Percentiles rank a stretch among this genome's conserved stretches.
phyloP scores from a whole-genome alignment of 1,140 invertebrate species.

The Drosophila navojoa region DNA sequence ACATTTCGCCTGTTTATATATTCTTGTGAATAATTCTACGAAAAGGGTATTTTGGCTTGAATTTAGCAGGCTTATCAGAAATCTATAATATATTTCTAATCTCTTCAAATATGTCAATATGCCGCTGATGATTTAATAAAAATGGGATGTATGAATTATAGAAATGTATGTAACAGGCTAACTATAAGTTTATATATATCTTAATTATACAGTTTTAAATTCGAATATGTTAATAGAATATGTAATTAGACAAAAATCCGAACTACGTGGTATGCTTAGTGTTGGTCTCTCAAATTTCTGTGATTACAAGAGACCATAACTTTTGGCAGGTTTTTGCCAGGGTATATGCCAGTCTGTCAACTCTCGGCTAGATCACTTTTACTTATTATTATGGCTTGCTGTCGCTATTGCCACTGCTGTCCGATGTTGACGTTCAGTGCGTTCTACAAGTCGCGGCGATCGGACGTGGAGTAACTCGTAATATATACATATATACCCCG shows the following conservation, averaged over 20 bases:
- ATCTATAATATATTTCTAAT: not conserved
- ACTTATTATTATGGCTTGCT: constrained; percentile 36
- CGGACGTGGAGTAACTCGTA: constrained; percentile 34
- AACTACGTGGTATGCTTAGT: too few relatives aligned
- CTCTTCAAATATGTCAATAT: not conserved
- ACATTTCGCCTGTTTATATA: constrained; percentile 41
- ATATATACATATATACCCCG: constrained; percentile 5
- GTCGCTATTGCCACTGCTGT: constrained; percentile 16
- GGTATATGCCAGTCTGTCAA: not conserved
- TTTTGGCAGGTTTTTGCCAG: not conserved
- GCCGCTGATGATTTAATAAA: not conserved
- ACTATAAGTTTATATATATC: too few relatives aligned
- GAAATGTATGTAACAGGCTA: too few relatives aligned
- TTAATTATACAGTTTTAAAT: too few relatives aligned
- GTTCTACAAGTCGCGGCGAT: constrained; percentile 50
- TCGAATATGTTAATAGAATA: too few relatives aligned
- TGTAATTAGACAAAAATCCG: too few relatives aligned
- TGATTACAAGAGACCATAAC: not conserved
- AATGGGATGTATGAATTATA: not conserved
- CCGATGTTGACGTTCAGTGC: constrained; percentile 38
- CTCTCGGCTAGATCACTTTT: not conserved
- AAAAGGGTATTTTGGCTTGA: not conserved
- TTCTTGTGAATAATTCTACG: not conserved
- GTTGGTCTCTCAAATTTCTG: not conserved
- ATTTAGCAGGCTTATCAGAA: not conserved